These are phyloP conservation scores for Julus scanicus DNA, from an alignment of 2,888 invertebrate species.

Conservation along the genomic window DNA sequence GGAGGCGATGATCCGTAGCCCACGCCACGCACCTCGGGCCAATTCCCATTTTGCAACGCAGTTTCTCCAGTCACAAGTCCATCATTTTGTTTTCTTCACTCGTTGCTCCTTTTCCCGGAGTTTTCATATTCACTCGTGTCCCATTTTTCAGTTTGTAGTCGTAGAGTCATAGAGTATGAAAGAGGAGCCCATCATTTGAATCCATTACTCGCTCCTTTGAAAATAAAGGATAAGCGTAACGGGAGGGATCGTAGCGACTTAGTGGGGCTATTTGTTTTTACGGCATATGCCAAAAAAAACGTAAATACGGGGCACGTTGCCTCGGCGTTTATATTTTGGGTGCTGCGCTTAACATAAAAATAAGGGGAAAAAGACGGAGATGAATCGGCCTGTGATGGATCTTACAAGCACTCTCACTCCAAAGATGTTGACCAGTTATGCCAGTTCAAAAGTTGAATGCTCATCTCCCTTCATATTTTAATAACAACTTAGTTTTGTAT, in stretches of 20 bases:
- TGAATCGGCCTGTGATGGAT: not conserved
- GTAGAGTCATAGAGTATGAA: not conserved
- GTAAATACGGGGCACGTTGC: not conserved
- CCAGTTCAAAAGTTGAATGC: not conserved
- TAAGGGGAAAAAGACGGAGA: not conserved
- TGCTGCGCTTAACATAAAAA: slow-evolving; percentile 27
- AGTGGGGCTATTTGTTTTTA: slow-evolving; percentile 25
- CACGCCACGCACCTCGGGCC: not conserved
- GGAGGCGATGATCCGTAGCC: slow-evolving; percentile 77
- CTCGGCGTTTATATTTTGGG: not conserved
- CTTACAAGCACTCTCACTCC: not conserved
- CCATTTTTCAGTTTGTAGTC: slow-evolving; percentile 22
- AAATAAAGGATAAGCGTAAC: not conserved
- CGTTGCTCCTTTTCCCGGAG: slow-evolving; percentile 40
- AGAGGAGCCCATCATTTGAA: slow-evolving; percentile 27
- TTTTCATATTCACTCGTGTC: slow-evolving; percentile 30
- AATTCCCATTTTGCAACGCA: not conserved
- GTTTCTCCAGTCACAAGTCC: slow-evolving; percentile 48
- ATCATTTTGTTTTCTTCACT: slow-evolving; percentile 40
- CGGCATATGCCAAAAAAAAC: not conserved
- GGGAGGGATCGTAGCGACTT: slow-evolving; percentile 25
- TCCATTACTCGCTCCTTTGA: slow-evolving; percentile 34
- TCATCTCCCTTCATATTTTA: slow-evolving; percentile 5
- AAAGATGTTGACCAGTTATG: not conserved
- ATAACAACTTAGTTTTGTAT: slow-evolving; percentile 20